Conservation (phyloP, 2,113 vertebrate species). For the Progne subis region DNA sequence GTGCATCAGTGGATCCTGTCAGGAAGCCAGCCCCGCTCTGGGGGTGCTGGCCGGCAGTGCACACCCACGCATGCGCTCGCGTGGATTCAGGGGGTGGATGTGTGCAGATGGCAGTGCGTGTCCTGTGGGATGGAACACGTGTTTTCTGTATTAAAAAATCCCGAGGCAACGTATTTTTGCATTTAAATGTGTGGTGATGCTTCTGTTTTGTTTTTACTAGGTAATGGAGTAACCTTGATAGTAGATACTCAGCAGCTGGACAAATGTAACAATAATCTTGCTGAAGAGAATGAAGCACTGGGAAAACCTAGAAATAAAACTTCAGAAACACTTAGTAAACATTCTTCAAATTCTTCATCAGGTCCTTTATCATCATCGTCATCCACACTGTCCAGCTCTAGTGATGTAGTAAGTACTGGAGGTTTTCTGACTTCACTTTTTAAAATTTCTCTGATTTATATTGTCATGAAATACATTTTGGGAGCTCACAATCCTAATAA, state of each 20-base stretch:
- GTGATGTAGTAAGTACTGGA: constrained; percentile 87
- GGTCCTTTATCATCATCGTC: constrained; percentile 89
- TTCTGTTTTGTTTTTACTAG: constrained; percentile 70
- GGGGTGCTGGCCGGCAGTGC: background rate
- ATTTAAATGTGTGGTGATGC: background rate
- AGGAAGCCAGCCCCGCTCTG: background rate
- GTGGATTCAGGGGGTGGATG: rapidly evolving
- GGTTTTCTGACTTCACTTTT: background rate
- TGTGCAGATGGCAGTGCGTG: background rate
- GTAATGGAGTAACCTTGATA: constrained; percentile 89
- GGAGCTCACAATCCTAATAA: background rate
- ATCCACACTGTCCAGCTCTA: constrained; percentile 90
- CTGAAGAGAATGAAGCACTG: constrained; percentile 80
- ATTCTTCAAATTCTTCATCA: constrained; percentile 92
- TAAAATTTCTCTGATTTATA: background rate
- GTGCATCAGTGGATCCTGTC: background rate
- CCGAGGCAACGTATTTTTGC: background rate
- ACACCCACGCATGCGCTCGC: rapidly evolving
- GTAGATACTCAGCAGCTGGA: constrained; percentile 92
- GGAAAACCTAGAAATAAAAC: constrained; percentile 81
- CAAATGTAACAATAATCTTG: constrained; percentile 94
- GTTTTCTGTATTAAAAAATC: background rate
- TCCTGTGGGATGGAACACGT: background rate
- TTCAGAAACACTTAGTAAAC: constrained; percentile 85
- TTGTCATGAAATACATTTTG: background rate